Evolutionary conservation across 35 echinoderm and acorn worm genomes (phyloP), one percentile per base, ranked within the genome.

Genomic region (Acanthaster planci): DNA sequence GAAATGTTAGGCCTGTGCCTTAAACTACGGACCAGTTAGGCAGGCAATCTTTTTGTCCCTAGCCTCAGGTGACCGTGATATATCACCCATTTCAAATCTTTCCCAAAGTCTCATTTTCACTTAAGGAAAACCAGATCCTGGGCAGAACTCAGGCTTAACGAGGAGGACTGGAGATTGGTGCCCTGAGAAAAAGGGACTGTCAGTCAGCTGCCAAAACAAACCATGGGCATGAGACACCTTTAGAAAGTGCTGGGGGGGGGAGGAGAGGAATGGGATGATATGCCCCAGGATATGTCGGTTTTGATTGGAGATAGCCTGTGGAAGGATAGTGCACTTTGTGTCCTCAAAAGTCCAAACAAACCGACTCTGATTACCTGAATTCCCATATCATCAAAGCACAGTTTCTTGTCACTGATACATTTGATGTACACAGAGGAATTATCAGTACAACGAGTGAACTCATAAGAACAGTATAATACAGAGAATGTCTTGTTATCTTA

Each of bases 181-280:
- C n/a, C n/a, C 23, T 72, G 64, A 72, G 64, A 26, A 21, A 72
- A 72, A 36, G 56, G 8, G 30, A 34, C 34, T 72, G 64, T 29
- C 64, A 72, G 64, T 72, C 64, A 72, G 64, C 64, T 72, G 64
- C 7, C 29, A 26, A 72, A 72, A 72, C 64, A 72, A 72, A 72
- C 64, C 14, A 10, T 72, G 10, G 22, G 60, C 64, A 72, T 2
- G 2, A 31, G 64, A 72, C 64, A 72, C 64, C 23, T 15, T n/a
- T 54, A 54, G 8, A 5, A 60, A 60, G 57, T 60, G 7, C 19
- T 47, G 42, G 12, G 4, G 4, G 42, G 4, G 42, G 42, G n/a
- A 26, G 64, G 23, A 6, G 10, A 23, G 26, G 23, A 19, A 19
- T 72, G 7, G 23, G 23, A 0, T 19, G 64, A 19, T 72, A 29